Evolutionary conservation across 2,797 vertebrate genomes (phyloP).

Genomic region (Vespertilio murinus): DNA sequence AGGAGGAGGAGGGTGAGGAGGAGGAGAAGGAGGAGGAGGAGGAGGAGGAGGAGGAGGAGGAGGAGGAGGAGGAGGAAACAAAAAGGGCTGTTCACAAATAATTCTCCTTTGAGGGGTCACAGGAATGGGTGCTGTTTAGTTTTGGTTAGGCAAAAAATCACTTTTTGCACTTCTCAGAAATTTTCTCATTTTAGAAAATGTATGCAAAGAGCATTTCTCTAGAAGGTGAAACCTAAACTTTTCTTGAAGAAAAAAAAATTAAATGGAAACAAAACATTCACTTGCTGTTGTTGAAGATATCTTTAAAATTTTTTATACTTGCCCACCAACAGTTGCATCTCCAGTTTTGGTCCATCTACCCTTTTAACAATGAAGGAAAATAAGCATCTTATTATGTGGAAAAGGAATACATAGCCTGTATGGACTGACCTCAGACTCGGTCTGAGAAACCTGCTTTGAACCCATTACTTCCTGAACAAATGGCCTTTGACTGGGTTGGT

Average conservation of each 20-base stretch:
- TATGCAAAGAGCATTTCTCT: constrained; percentile 2
- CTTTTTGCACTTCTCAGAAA: background rate
- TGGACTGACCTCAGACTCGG: background rate
- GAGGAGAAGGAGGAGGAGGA: background rate
- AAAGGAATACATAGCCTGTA: background rate
- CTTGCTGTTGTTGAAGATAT: background rate
- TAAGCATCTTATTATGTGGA: background rate
- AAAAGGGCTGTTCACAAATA: background rate
- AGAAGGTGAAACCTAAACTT: background rate
- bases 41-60: background rate
- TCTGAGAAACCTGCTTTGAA: constrained; percentile 39
- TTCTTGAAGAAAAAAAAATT: background rate
- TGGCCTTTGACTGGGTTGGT: background rate
- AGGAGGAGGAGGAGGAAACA: background rate
- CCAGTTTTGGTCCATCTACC: background rate
- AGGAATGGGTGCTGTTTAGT: background rate
- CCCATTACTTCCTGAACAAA: constrained; percentile 26
- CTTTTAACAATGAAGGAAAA: background rate
- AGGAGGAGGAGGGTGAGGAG: background rate
- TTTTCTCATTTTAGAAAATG: background rate
- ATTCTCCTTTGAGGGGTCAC: background rate
- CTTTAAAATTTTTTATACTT: background rate
- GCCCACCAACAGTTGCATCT: background rate
- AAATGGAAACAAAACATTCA: background rate
- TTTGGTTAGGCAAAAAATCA: background rate